Evolutionary conservation across 1,140 invertebrate genomes (phyloP), one percentile per base, ranked within the genome.

Genomic region (Drosophila sturtevanti): DNA sequence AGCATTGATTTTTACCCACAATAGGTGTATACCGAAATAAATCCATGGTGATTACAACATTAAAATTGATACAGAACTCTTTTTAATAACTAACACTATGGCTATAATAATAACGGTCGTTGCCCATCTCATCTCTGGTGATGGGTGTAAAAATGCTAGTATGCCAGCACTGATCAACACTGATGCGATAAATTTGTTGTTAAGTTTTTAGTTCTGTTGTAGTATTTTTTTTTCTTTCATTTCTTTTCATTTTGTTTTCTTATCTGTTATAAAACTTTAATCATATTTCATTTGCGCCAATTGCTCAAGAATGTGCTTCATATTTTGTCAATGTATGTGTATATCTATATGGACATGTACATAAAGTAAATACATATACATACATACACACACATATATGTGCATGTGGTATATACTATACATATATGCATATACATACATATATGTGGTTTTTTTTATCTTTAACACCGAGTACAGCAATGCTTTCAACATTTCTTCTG

Each of bases 241-340:
- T 16, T 16, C 41, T 16, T 18, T 44, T 16, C 38, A 18, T 48
- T 48, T 48, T 48, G 41, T 48, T 70, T 67, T 66, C 70, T 86
- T 79, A 87, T 86, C 75, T 87, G 61, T 34, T 65, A 74, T 60
- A 73, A 67, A 71, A 65, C 35, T 61, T 74, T 86, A 81, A 85
- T 81, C 77, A 60, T 70, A 77, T 70, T 81, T 85, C 71, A 66
- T 73, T 75, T 79, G 72, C 56, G 68, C 68, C 81, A 85, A 84
- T 85, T 85, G 77, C 68, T 65, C 63, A 71, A 65, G 72, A 72
- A 65, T 27, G 54, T 76, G 72, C 56, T 56, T 58, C 55, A 27
- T 48, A 22, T 38, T 60, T 7, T 31, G 27, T 31, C 27, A 31
- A 6, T 55, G 35, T 37, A 55, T 24, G 22, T 21, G 9, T 31